Conservation (phyloP, 2,888 invertebrate genomes). For the Rhabditoides inermis region DNA sequence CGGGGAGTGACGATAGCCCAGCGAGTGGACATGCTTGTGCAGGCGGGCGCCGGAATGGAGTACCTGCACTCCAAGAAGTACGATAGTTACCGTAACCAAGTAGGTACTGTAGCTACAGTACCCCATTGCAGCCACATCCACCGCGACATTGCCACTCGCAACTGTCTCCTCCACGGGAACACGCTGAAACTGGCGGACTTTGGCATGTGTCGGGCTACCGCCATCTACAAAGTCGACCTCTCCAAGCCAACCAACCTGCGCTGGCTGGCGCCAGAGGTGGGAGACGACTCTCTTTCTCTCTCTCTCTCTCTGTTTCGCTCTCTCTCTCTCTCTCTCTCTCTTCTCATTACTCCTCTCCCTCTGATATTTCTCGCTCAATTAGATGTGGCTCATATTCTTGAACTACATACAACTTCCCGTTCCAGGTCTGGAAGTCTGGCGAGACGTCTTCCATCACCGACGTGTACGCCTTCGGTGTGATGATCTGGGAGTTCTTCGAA, state of each 20-base stretch:
- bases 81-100: neutral
- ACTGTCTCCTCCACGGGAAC: constrained; percentile 33
- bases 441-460: constrained; percentile 40
- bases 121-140: constrained; percentile 28
- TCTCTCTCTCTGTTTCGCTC: no score
- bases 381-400: no score
- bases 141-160: constrained; percentile 41
- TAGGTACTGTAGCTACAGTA: no score
- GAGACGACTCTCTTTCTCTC: no score
- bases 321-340: no score
- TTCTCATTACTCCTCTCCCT: no score
- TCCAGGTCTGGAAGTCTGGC: constrained; percentile 39
- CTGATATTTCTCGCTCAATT: no score
- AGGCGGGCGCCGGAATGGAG: constrained; percentile 30
- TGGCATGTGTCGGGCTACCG: constrained; percentile 37
- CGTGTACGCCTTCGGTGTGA: constrained; percentile 38
- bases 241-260: constrained; percentile 39
- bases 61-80: constrained; percentile 38
- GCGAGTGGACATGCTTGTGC: constrained; percentile 13
- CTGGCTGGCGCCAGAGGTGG: constrained; percentile 39
- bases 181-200: constrained; percentile 41
- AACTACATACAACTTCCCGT: no score
- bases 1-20: neutral
- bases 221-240: constrained; percentile 34
- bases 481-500: constrained; percentile 42